Evolutionary conservation across 2,797 vertebrate genomes (phyloP).

Genomic region (Oryzias dopingdopingensis): DNA sequence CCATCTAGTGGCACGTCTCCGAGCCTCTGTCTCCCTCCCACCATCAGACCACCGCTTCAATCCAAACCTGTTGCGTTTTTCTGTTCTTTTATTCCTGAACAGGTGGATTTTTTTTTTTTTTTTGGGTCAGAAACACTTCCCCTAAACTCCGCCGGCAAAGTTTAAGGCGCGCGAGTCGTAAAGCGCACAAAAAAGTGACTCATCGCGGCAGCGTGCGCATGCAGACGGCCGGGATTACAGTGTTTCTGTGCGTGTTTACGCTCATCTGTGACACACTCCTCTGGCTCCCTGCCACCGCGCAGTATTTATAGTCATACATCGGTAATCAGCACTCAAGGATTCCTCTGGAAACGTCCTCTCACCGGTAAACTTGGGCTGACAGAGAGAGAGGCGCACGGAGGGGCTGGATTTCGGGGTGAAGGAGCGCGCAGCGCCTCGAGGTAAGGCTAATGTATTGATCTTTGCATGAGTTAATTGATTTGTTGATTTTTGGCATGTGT

Average conservation of each 20-base stretch:
- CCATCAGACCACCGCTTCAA: constrained; percentile 1
- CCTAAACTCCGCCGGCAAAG: constrained; percentile 16
- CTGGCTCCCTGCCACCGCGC: constrained; percentile 57
- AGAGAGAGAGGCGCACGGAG: constrained; percentile 12
- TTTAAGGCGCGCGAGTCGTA: constrained; percentile 28
- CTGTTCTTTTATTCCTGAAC: background rate
- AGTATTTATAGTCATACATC: constrained; percentile 65
- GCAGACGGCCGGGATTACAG: constrained; percentile 46
- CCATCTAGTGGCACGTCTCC: constrained; percentile 62
- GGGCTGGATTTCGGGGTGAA: constrained; percentile 44
- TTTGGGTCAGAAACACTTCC: background rate
- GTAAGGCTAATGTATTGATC: constrained; percentile 55
- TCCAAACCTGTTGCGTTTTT: constrained; percentile 55
- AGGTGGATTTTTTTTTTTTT: background rate
- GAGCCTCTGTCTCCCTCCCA: constrained; percentile 2
- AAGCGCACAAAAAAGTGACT: constrained; percentile 49
- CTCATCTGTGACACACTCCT: constrained; percentile 51
- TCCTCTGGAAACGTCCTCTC: constrained; percentile 46
- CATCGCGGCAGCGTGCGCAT: constrained; percentile 40
- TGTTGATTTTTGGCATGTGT: constrained; percentile 9
- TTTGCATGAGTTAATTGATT: constrained; percentile 35
- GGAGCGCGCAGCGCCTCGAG: constrained; percentile 53
- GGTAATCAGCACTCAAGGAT: constrained; percentile 58
- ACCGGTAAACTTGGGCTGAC: constrained; percentile 48
- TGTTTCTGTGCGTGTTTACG: constrained; percentile 58